Evolutionary conservation across 2,888 invertebrate species (phyloP).

Genomic region (Amblyjoppa fuscipennis): DNA sequence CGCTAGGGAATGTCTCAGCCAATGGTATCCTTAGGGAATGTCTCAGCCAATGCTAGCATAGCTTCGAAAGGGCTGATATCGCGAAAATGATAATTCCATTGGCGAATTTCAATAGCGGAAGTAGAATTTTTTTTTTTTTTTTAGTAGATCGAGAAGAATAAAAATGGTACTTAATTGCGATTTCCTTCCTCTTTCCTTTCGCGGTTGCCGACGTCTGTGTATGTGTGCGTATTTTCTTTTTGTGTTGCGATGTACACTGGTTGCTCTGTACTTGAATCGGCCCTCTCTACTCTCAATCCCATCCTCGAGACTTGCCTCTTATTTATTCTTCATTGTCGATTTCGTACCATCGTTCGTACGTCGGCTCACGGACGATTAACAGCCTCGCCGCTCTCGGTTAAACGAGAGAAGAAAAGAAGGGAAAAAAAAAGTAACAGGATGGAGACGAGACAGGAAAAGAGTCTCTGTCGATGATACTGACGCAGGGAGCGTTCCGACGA

Average conservation of each 20-base stretch:
- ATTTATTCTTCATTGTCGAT: slow-evolving; percentile 31
- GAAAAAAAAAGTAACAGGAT: slow-evolving; percentile 50
- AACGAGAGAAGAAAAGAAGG: slow-evolving; percentile 27
- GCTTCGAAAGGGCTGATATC: background rate
- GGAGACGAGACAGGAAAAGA: slow-evolving; percentile 60
- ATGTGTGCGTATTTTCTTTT: background rate
- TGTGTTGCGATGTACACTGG: background rate
- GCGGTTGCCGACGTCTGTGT: background rate
- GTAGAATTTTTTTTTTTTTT: background rate
- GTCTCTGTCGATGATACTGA: slow-evolving; percentile 50
- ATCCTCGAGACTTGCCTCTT: slow-evolving; percentile 6
- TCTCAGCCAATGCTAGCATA: background rate
- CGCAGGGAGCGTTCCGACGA: slow-evolving; percentile 39
- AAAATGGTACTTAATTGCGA: background rate
- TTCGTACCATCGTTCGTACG: slow-evolving; percentile 25
- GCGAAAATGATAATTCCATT: background rate
- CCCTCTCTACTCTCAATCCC: slow-evolving; percentile 30
- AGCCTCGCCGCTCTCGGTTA: slow-evolving; percentile 16
- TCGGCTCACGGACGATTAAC: slow-evolving; percentile 31
- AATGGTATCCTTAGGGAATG: slow-evolving; percentile 1
- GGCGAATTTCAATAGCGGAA: background rate
- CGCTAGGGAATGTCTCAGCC: background rate
- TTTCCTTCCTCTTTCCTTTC: background rate
- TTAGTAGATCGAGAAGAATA: background rate
- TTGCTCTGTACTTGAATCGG: background rate